A percentile compares a stretch with the other conserved stretches of the same genome.
Evolutionary conservation across 2,113 vertebrate genomes (phyloP).

Genomic region (Cairina moschata): DNA sequence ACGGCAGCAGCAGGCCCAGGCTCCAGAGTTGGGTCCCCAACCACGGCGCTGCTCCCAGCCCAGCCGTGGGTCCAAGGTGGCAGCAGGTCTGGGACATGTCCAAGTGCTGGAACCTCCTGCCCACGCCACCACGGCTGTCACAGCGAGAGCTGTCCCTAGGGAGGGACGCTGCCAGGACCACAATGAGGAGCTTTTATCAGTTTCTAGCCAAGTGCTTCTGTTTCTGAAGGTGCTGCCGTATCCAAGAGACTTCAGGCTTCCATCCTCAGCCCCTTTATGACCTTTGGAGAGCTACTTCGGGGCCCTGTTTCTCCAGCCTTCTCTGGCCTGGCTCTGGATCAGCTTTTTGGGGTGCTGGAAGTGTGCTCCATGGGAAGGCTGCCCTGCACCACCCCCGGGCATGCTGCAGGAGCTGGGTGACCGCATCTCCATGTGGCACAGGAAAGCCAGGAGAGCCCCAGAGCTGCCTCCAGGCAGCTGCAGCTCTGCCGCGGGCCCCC

Average conservation of each 20-base stretch:
- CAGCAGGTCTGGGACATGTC: not conserved
- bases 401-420: not conserved
- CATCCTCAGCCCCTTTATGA: not conserved
- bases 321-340: not conserved
- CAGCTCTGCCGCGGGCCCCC: not conserved
- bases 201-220: not conserved
- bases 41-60: not conserved
- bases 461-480: not conserved
- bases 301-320: not conserved
- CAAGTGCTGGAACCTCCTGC: not conserved
- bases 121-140: too few species aligned
- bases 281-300: not conserved
- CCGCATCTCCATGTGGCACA: not conserved
- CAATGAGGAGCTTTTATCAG: not conserved
- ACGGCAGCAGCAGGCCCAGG: not conserved
- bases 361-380: rapidly evolving
- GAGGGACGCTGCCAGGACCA: not conserved
- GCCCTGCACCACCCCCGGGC: not conserved
- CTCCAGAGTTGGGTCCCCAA: not conserved
- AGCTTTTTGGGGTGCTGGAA: not conserved
- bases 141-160: not conserved
- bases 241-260: not conserved
- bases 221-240: not conserved
- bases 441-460: not conserved
- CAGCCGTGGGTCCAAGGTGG: rapidly evolving